A percentile compares a stretch with the other conserved stretches of the same genome.
These are phyloP conservation scores for Calidris pygmaea DNA, from an alignment of 2,113 vertebrate species.

Conservation along the genomic window DNA sequence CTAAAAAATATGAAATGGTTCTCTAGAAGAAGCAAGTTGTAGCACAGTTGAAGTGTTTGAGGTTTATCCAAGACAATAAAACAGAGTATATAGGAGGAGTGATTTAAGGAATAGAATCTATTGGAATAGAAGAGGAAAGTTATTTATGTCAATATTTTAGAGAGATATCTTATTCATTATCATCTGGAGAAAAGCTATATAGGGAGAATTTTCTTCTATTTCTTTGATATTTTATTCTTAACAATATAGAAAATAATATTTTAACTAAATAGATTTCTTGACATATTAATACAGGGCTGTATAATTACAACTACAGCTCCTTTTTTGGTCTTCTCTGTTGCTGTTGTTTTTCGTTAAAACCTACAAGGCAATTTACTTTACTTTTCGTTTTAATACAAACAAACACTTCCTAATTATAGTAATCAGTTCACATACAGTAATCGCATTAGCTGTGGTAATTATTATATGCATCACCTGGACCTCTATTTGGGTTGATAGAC, in stretches of 20 bases:
- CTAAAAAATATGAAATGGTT: background rate
- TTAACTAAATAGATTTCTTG: background rate
- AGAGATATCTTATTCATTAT: background rate
- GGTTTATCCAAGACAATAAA: background rate
- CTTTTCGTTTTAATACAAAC: slow-evolving; percentile 53
- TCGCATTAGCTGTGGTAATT: slow-evolving; percentile 71
- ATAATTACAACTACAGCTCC: background rate
- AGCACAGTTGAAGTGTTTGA: background rate
- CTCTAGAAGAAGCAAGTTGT: background rate
- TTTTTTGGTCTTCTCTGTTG: background rate
- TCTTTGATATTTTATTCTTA: background rate
- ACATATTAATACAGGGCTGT: background rate
- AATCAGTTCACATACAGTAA: slow-evolving; percentile 70
- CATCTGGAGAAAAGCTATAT: background rate
- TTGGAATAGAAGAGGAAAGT: background rate
- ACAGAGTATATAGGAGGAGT: background rate
- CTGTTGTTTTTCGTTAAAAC: slow-evolving; percentile 3
- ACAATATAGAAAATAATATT: background rate
- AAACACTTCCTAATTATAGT: slow-evolving; percentile 64
- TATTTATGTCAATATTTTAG: background rate
- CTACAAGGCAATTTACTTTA: slow-evolving; percentile 35
- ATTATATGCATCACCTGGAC: slow-evolving; percentile 68
- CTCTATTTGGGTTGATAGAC: slow-evolving; percentile 64
- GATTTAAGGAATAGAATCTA: background rate
- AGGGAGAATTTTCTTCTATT: background rate